A percentile compares a stretch with the other conserved stretches of the same genome.
Evolutionary conservation across 2,797 vertebrate species (phyloP).

Genomic region (Arctocebus calabarensis): DNA sequence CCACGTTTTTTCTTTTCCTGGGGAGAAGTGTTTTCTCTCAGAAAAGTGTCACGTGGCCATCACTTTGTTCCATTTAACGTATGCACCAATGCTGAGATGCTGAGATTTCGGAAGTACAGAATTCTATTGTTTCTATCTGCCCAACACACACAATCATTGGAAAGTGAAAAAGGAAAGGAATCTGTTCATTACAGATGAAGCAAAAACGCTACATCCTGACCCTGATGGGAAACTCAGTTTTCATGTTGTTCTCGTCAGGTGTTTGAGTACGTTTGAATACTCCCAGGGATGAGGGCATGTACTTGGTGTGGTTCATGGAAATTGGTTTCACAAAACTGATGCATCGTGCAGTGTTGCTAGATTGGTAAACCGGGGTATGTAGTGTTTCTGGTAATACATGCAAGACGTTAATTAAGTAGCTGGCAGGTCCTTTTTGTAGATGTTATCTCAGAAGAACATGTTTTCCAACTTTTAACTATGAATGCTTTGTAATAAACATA

Average conservation of each 20-base stretch:
- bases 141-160: background rate
- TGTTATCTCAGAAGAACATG: rapidly evolving
- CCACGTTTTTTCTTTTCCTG: slow-evolving; percentile 24
- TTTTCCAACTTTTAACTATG: background rate
- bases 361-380: rapidly evolving
- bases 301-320: rapidly evolving
- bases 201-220: background rate
- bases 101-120: background rate
- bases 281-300: rapidly evolving
- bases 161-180: slow-evolving; percentile 63
- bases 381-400: background rate
- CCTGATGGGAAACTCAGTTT: background rate
- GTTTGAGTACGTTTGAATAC: background rate
- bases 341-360: rapidly evolving
- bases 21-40: slow-evolving; percentile 57
- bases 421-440: background rate
- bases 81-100: rapidly evolving
- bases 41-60: slow-evolving; percentile 10
- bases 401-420: rapidly evolving
- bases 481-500: rapidly evolving
- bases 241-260: background rate
- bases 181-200: background rate
- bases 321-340: rapidly evolving
- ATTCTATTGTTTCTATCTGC: background rate
- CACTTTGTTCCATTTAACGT: background rate